Evolutionary conservation across 2,113 vertebrate genomes (phyloP).

Genomic region (Mustela lutreola): DNA sequence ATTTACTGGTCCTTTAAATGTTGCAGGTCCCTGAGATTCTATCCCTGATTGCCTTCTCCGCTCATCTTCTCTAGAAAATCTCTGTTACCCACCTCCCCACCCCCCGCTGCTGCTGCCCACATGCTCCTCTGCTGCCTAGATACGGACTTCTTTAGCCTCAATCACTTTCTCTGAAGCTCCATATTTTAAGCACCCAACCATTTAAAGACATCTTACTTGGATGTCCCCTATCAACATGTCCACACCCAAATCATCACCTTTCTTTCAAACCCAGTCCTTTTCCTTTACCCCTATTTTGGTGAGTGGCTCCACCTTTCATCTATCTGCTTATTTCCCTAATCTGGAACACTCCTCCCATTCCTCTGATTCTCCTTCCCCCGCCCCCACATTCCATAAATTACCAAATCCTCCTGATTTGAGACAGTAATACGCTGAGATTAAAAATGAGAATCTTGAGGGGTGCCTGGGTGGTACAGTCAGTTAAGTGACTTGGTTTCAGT

Average conservation of each 20-base stretch:
- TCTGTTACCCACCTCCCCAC: background rate
- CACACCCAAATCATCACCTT: background rate
- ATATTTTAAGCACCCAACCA: constrained; percentile 22
- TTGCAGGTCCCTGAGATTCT: background rate
- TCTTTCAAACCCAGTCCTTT: background rate
- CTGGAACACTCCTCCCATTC: background rate
- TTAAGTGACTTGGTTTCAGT: background rate
- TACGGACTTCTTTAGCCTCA: constrained; percentile 43
- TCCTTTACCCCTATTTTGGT: background rate
- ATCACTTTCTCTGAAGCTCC: constrained; percentile 27
- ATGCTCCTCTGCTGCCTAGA: constrained; percentile 60
- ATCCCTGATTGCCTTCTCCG: background rate
- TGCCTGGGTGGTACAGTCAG: background rate
- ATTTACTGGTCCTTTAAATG: background rate
- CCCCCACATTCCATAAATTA: background rate
- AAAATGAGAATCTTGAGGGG: background rate
- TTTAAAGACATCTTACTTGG: background rate
- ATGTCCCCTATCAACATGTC: background rate
- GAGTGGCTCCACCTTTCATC: background rate
- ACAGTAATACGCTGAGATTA: background rate
- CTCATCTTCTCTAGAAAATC: background rate
- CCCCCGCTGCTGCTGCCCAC: constrained; percentile 36
- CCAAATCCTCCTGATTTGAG: background rate
- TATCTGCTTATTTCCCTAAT: background rate
- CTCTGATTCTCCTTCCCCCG: background rate